Evolutionary conservation across 2,888 invertebrate genomes (phyloP).

Genomic region (Xylocampa areola): DNA sequence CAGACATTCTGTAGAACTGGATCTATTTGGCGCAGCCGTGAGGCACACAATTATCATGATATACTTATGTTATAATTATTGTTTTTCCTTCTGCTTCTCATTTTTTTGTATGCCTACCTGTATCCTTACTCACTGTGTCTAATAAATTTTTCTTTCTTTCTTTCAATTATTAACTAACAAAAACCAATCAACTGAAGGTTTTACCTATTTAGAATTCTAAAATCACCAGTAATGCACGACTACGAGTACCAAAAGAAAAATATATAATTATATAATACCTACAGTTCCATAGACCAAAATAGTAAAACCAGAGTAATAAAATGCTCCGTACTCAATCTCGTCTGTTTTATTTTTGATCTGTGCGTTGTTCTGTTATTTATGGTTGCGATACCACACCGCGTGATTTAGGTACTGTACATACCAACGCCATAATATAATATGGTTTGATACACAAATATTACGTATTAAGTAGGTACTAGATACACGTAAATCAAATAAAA

Average conservation of each 20-base stretch:
- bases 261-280: neutral
- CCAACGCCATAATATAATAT: conserved; percentile 19
- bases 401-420: conserved; percentile 53
- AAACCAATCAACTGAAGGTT: too few species aligned
- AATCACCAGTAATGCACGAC: neutral
- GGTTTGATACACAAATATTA: conserved; percentile 24
- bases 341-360: conserved; percentile 53
- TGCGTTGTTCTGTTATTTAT: conserved; percentile 60
- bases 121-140: too few species aligned
- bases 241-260: neutral
- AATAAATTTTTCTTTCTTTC: too few species aligned
- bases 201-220: too few species aligned
- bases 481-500: conserved; percentile 17
- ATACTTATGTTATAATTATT: too few species aligned
- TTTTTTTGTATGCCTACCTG: too few species aligned
- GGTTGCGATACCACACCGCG: conserved; percentile 33
- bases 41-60: too few species aligned
- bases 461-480: too few species aligned
- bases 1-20: too few species aligned
- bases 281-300: conserved; percentile 20
- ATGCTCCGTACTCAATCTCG: conserved; percentile 27
- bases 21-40: too few species aligned
- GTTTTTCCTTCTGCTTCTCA: too few species aligned
- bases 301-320: conserved; percentile 40
- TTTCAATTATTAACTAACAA: too few species aligned